Percentiles rank a stretch among this genome's conserved stretches.
Conservation (phyloP, 1,140 invertebrate species). For the Drosophila tristis region DNA sequence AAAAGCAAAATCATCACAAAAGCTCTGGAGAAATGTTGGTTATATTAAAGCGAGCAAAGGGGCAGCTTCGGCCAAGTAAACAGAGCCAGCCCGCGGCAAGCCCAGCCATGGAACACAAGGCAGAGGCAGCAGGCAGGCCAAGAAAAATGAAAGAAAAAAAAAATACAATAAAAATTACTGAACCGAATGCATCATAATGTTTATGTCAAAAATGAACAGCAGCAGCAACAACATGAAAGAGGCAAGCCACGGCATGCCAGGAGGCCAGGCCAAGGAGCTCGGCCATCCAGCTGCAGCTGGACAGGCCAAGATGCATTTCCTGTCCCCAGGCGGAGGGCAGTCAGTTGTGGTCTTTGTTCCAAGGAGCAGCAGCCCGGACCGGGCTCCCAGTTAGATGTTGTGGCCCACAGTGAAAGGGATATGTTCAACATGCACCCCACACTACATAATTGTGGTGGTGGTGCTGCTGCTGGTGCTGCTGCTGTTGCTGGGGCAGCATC, state of each 20-base stretch:
- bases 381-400: constrained; percentile 14
- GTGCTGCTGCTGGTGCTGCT: constrained; percentile 9
- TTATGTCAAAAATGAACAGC: constrained; percentile 79
- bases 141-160: constrained; percentile 50
- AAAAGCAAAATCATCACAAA: constrained; percentile 77
- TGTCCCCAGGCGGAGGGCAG: constrained; percentile 41
- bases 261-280: constrained; percentile 13
- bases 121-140: constrained; percentile 34
- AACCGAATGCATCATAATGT: constrained; percentile 82
- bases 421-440: constrained; percentile 49
- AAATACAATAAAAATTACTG: constrained; percentile 83
- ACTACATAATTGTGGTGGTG: constrained; percentile 45
- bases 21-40: constrained; percentile 59
- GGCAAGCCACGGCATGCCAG: constrained; percentile 26
- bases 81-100: constrained; percentile 22
- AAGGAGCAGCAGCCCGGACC: constrained; percentile 35
- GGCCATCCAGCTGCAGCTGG: constrained; percentile 15
- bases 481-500: constrained; percentile 35
- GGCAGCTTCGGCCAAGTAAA: constrained; percentile 51
- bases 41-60: constrained; percentile 64
- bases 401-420: constrained; percentile 33
- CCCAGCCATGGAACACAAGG: constrained; percentile 11
- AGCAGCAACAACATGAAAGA: constrained; percentile 28
- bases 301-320: constrained; percentile 53
- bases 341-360: constrained; percentile 57